Evolutionary conservation across 1,140 invertebrate species (phyloP), one percentile per base, ranked within the genome.

Genomic region (Harlomillsia oculata): DNA sequence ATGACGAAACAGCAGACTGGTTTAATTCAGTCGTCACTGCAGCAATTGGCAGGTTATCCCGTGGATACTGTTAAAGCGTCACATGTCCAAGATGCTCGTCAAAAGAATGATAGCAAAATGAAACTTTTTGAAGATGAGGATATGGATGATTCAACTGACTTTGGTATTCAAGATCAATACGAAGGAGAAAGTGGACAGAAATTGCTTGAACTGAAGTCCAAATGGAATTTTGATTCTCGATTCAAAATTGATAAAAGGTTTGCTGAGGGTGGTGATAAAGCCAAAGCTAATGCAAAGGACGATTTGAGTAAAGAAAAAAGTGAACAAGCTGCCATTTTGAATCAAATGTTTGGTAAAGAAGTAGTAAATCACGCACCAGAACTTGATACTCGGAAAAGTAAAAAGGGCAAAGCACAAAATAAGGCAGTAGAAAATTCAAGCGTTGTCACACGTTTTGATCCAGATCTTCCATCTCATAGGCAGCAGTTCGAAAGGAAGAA

Each of bases 221-320:
- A 50, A 21, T 62, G 49, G 44, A 51, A 44, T 21, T 39, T 44
- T 11, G 60, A 62, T 26, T 37, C 54, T 6, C 16, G 60, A n/a
- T 62, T 62, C 36, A 32, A 46, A 32, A 58, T 62, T 34, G 60
- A 62, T 34, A 52, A 59, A 13, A 23, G 60, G 28, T 62, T 62
- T 52, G 51, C 43, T n/a, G 58, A 55, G 28, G 18, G n/a, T 6
- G 16, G 53, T 20, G 60, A 49, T 9, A 16, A 29, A 14, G 28
- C 4, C 6, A 40, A 18, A 2, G 26, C 13, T 2, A 2, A 11
- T 21, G 20, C 18, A 0, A 43, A 36, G 5, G 41, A n/a, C 13
- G 41, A 59, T 18, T 1, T 48, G 2, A n/a, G 23, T 23, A 36
- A 53, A n/a, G 59, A 62, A 36, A 54, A 58, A 26, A 32, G 50